Evolutionary conservation across 2,797 vertebrate genomes (phyloP).

Genomic region (Rhincodon typus): DNA sequence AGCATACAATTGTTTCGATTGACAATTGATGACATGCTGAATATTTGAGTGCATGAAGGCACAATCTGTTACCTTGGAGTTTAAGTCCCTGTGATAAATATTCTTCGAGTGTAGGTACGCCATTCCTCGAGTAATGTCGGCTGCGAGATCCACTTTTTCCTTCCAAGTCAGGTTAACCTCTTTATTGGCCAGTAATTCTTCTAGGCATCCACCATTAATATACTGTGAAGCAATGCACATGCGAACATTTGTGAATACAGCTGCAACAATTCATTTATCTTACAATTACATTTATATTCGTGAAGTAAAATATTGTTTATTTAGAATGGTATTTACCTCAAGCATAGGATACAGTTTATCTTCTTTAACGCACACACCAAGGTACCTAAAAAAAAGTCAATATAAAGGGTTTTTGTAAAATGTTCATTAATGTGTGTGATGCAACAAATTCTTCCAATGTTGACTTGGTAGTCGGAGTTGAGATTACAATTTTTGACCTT

Average conservation of each 20-base stretch:
- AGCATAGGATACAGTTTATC: slow-evolving; percentile 79
- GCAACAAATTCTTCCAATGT: background rate
- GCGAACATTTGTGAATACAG: background rate
- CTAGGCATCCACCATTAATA: slow-evolving; percentile 74
- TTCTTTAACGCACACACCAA: slow-evolving; percentile 78
- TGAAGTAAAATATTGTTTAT: background rate
- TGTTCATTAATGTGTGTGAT: background rate
- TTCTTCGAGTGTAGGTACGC: slow-evolving; percentile 81
- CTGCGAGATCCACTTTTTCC: slow-evolving; percentile 75
- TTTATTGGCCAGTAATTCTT: slow-evolving; percentile 71
- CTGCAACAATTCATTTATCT: background rate
- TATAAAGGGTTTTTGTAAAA: background rate
- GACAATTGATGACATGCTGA: background rate
- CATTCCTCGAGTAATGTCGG: slow-evolving; percentile 78
- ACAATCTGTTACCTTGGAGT: slow-evolving; percentile 65
- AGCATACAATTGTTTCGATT: background rate
- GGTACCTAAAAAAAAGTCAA: slow-evolving; percentile 60
- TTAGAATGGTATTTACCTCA: slow-evolving; percentile 59
- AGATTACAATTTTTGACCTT: background rate
- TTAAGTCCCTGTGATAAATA: slow-evolving; percentile 83
- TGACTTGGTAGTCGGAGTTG: background rate
- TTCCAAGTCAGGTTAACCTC: slow-evolving; percentile 67
- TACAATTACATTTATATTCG: background rate
- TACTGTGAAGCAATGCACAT: slow-evolving; percentile 55
- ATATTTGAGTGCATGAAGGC: background rate